Conservation (phyloP, 2,113 vertebrate genomes). For the Murina feae region DNA sequence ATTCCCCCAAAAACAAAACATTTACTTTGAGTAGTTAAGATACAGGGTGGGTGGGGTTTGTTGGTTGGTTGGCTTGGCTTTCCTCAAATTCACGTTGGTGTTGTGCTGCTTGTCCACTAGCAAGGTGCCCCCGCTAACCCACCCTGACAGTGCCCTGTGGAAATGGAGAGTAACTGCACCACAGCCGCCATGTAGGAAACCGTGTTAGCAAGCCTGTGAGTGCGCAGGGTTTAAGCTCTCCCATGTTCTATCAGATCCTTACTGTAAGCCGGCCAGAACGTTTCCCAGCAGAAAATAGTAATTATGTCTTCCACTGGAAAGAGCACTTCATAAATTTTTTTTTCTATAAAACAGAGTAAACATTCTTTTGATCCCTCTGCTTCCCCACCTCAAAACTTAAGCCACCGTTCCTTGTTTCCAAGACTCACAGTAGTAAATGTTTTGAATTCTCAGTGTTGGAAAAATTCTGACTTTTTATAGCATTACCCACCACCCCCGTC, state of each 20-base stretch:
- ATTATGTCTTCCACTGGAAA: constrained; percentile 69
- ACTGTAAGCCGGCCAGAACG: constrained; percentile 67
- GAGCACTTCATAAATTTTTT: constrained; percentile 64
- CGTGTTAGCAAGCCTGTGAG: constrained; percentile 64
- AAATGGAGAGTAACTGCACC: constrained; percentile 62
- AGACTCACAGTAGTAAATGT: constrained; percentile 49
- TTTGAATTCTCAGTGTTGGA: constrained; percentile 52
- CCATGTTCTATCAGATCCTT: constrained; percentile 69
- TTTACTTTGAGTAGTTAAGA: constrained; percentile 15
- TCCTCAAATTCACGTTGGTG: not conserved
- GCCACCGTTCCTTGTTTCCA: constrained; percentile 40
- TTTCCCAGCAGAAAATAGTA: constrained; percentile 77
- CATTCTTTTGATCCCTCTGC: constrained; percentile 58
- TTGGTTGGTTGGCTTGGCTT: not conserved
- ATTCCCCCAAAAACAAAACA: constrained; percentile 23
- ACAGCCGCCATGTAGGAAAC: constrained; percentile 65
- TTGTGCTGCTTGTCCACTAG: not conserved
- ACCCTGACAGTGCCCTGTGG: constrained; percentile 61
- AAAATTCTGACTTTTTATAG: constrained; percentile 33
- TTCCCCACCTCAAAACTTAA: constrained; percentile 47
- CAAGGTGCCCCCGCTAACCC: not conserved
- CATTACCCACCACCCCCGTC: not conserved
- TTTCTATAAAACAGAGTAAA: constrained; percentile 60
- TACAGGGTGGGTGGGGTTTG: not conserved
- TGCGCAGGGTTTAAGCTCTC: constrained; percentile 63